phyloP scores from a whole-genome alignment of 2,888 invertebrate genomes.

The Autographa gamma region DNA sequence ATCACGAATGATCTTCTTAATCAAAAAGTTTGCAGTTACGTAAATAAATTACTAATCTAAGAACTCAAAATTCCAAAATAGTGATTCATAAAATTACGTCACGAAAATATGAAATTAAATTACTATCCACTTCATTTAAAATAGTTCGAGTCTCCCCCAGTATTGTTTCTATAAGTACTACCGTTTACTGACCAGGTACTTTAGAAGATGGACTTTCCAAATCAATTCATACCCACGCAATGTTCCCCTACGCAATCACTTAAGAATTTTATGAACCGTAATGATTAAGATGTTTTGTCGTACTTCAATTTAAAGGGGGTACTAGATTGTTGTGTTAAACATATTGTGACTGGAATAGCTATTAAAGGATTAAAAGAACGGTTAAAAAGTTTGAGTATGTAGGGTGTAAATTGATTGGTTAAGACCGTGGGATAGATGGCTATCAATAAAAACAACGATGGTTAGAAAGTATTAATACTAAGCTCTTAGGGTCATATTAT shows the following conservation, averaged over 20 bases:
- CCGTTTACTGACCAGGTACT: constrained; percentile 71
- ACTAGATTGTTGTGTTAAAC: constrained; percentile 73
- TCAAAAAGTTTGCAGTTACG: too few species aligned
- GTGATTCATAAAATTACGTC: too few species aligned
- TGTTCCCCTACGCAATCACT: constrained; percentile 86
- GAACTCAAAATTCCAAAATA: too few species aligned
- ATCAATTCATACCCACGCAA: constrained; percentile 85
- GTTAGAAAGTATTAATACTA: neutral
- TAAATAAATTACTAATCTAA: too few species aligned
- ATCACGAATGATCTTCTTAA: too few species aligned
- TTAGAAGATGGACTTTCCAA: constrained; percentile 83
- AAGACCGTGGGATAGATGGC: constrained; percentile 37
- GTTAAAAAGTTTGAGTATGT: constrained; percentile 50
- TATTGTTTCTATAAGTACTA: constrained; percentile 62
- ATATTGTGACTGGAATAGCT: constrained; percentile 86
- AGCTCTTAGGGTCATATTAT: too few species aligned
- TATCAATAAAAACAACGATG: constrained; percentile 3
- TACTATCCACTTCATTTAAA: constrained; percentile 41
- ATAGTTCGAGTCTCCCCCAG: constrained; percentile 59
- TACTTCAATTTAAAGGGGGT: constrained; percentile 75
- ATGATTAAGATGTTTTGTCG: constrained; percentile 88
- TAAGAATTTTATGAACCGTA: constrained; percentile 88
- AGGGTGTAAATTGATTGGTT: constrained; percentile 52
- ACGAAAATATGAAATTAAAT: constrained; percentile 24
- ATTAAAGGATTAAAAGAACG: constrained; percentile 81